phyloP scores from a whole-genome alignment of 2,113 vertebrate genomes.

The Vombatus ursinus region DNA sequence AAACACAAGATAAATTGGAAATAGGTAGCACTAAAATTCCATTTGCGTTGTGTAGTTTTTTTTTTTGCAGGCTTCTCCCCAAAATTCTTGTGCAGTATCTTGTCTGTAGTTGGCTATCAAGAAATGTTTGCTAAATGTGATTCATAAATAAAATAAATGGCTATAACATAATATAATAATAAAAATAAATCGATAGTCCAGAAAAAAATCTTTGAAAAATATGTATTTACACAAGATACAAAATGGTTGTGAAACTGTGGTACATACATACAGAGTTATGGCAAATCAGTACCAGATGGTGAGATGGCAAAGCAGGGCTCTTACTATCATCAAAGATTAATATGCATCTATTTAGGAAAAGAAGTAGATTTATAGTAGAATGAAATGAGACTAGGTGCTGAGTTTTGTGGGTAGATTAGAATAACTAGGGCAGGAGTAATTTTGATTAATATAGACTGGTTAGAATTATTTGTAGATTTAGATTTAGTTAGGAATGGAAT shows the following conservation, averaged over 20 bases:
- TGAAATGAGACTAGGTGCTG: neutral
- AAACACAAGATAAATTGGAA: neutral
- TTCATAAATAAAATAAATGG: neutral
- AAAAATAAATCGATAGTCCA: neutral
- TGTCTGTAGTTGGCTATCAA: neutral
- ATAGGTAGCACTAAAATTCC: neutral
- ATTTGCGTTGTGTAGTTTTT: neutral
- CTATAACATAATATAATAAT: no score
- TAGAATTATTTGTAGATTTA: neutral
- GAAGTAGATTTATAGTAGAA: neutral
- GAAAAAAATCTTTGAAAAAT: neutral
- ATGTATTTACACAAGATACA: neutral
- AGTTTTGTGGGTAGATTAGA: neutral
- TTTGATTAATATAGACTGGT: neutral
- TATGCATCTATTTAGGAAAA: neutral
- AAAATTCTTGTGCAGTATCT: neutral
- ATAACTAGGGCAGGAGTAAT: neutral
- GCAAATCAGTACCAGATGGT: neutral
- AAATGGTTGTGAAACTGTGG: neutral
- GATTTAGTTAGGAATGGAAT: neutral
- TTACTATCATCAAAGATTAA: neutral
- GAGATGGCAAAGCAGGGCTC: neutral
- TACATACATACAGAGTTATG: neutral
- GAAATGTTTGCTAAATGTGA: neutral
- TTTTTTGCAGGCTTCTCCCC: neutral